Conservation (phyloP, 64 coral and sea anemone species). For the Stylophora pistillata region DNA sequence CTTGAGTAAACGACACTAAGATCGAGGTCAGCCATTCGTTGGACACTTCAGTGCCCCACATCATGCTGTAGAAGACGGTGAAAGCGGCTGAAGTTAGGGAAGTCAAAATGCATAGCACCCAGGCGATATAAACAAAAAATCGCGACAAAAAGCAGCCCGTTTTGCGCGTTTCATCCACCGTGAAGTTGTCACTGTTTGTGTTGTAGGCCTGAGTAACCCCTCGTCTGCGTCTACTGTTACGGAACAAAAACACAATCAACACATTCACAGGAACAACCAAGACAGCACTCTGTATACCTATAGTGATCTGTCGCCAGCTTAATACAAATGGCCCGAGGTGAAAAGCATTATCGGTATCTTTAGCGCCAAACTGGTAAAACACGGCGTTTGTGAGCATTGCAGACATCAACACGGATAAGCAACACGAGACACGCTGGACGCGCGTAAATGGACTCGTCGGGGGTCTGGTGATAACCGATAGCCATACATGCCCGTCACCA, state of each 20-base stretch:
- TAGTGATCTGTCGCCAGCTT: conserved; percentile 67
- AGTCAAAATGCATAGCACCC: conserved; percentile 53
- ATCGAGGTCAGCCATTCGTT: conserved; percentile 96
- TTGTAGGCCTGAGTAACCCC: conserved; percentile 35
- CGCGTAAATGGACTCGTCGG: conserved; percentile 88
- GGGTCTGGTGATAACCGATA: conserved; percentile 90
- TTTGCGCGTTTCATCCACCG: conserved; percentile 26
- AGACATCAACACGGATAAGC: conserved; percentile 77
- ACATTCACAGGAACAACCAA: conserved; percentile 86
- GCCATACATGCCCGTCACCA: conserved; percentile 94
- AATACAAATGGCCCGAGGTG: conserved; percentile 78
- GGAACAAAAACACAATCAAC: conserved; percentile 87
- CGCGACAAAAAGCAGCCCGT: conserved; percentile 53
- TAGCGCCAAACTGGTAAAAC: conserved; percentile 88
- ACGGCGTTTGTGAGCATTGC: conserved; percentile 93
- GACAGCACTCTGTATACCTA: conserved; percentile 88
- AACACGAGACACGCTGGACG: conserved; percentile 86
- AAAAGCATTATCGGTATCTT: conserved; percentile 70
- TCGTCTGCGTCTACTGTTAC: conserved; percentile 67
- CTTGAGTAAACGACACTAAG: conserved; percentile 83
- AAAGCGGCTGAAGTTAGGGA: conserved; percentile 66
- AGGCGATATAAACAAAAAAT: conserved; percentile 79
- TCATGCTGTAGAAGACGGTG: conserved; percentile 89
- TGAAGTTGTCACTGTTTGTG: conserved; percentile 34
- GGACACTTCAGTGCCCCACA: conserved; percentile 86